These are phyloP conservation scores for Trachelipus rathkii DNA, from an alignment of 1,140 invertebrate genomes.

Conservation along the genomic window DNA sequence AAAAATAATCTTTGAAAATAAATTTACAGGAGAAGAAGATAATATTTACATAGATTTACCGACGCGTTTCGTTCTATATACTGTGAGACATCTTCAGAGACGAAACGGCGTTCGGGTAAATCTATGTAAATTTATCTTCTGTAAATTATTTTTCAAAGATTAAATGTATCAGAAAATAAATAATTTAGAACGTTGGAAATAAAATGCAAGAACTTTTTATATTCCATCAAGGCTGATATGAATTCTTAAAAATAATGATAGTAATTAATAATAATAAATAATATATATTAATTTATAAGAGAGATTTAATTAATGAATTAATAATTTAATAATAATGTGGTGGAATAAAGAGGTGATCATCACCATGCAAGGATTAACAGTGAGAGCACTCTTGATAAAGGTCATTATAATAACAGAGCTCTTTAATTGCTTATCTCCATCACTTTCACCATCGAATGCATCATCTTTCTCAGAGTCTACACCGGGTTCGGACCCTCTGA, in stretches of 20 bases:
- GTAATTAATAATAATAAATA: neutral
- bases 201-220: too few species aligned
- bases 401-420: conserved; percentile 64
- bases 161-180: too few species aligned
- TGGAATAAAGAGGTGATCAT: conserved; percentile 44
- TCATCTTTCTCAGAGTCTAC: neutral
- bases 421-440: conserved; percentile 14
- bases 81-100: too few species aligned
- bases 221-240: neutral
- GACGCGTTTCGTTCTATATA: too few species aligned
- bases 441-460: neutral
- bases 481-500: neutral
- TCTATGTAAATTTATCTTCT: too few species aligned
- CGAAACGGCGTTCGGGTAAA: too few species aligned
- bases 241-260: neutral
- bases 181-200: too few species aligned
- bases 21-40: too few species aligned
- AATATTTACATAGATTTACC: too few species aligned
- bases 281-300: neutral
- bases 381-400: conserved; percentile 90
- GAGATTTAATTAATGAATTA: neutral
- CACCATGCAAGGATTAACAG: conserved; percentile 92
- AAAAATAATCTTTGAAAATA: too few species aligned
- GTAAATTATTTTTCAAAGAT: neutral
- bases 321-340: neutral